Base-by-base conservation (phyloP, 1,140 invertebrate species). In the Colletes gigas region DNA sequence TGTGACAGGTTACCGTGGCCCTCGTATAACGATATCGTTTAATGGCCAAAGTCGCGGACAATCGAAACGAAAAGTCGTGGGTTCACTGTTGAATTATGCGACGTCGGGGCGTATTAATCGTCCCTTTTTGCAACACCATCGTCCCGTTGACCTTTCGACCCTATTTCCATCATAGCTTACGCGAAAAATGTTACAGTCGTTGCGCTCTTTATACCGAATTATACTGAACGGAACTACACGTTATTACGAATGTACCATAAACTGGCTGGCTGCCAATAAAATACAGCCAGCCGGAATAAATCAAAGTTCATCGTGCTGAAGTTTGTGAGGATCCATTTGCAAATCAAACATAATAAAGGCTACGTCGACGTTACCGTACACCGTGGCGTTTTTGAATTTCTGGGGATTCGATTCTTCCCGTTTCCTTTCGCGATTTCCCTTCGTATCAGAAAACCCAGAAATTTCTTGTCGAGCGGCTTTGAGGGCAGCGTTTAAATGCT, bases 281-380 rank as follows among this genome's bases (percentile, higher is more conserved):
- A 71, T 59, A 54, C 57, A 52, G 59, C 63, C 50, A 12, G 44
- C 65, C 15, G 30, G 73, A 75, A 81, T 83, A 78, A 83, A 81
- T 83, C 75, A 83, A 66, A 55, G 63, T 44, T 63, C 76, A 65
- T 70, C 39, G 30, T 21, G 67, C n/a, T 14, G 30, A 83, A 73
- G 73, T 78, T 47, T n/a, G 59, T 39, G 68, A 10, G 12, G 70
- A 72, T 78, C 75, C 65, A 71, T 81, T 83, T 81, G 70, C 81
- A 85, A 83, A 85, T 85, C 73, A 81, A 83, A 14, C 63, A 74
- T 73, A 71, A 72, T 52, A 70, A 79, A 67, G 66, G 60, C 68
- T 50, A 44, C 44, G 7, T 5, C 47, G 10, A 21, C 59, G 57
- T 70, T 63, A 12, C 41, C 4, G 17, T 44, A 21, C 39, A n/a